Percentiles rank a stretch among this genome's conserved stretches.
phyloP scores from a whole-genome alignment of 2,113 vertebrate genomes.

The Paraplagusia blochii region DNA sequence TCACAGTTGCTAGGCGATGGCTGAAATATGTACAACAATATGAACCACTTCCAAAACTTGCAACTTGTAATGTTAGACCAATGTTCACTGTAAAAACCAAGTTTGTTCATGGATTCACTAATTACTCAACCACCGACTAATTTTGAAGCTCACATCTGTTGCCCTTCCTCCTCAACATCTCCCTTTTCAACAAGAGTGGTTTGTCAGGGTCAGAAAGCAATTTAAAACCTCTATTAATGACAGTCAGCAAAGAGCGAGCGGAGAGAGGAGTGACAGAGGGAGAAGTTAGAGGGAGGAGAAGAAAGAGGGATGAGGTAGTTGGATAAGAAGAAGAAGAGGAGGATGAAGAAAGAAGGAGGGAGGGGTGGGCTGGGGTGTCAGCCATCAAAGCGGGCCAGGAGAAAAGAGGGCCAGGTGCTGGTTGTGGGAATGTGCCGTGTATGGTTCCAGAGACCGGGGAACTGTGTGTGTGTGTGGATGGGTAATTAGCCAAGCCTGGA shows the following conservation, averaged over 20 bases:
- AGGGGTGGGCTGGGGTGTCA: conserved; percentile 75
- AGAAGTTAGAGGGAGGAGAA: conserved; percentile 61
- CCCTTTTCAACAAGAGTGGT: conserved; percentile 84
- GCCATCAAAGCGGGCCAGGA: conserved; percentile 79
- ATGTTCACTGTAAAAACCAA: no score
- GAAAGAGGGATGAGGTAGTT: conserved; percentile 65
- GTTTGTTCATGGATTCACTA: not conserved
- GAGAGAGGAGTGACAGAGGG: conserved; percentile 45
- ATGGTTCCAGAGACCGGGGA: conserved; percentile 56
- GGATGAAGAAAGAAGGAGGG: conserved; percentile 41
- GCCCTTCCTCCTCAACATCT: conserved; percentile 58
- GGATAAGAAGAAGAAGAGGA: conserved; percentile 54
- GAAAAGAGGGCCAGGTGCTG: conserved; percentile 80
- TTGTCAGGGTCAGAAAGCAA: conserved; percentile 84
- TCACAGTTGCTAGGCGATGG: no score
- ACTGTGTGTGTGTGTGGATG: conserved; percentile 8
- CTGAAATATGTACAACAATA: no score
- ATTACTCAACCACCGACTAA: conserved; percentile 1
- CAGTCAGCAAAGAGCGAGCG: conserved; percentile 57
- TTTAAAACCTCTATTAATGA: conserved; percentile 86
- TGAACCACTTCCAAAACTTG: no score
- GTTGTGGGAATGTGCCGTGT: conserved; percentile 72
- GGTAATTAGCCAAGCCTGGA: conserved; percentile 76
- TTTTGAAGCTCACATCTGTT: conserved; percentile 48
- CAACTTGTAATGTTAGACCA: no score